Evolutionary conservation across 2,888 invertebrate genomes (phyloP), one percentile per base, ranked within the genome.

Genomic region (Eueremaeus valkanovi): DNA sequence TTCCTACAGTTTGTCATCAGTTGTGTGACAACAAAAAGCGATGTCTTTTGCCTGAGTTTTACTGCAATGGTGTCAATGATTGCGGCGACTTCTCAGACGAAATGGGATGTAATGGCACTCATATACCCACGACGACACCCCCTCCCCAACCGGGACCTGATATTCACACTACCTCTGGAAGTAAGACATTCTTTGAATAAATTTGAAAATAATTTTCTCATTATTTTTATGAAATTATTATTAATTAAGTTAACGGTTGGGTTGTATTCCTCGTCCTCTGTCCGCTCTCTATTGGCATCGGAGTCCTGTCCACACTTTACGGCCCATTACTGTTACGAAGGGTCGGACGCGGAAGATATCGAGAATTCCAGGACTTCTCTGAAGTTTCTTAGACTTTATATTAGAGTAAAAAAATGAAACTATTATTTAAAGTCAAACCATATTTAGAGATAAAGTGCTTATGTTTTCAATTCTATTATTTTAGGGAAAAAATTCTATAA

Each of bases 351-450:
- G 63, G 74, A 8, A 36, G 63, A n/a, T 74, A 74, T 63, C 61
- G 45, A 33, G 74, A 74, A 29, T 74, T 74, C 45, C 36, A 45
- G 18, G 74, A 74, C n/a, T 66, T 61, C 24, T 74, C 74, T 9
- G 74, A 63, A 27, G 74, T 74, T 42, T 74, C 74, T 21, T 74
- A 74, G n/a, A n/a, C n/a, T n/a, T n/a, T n/a, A n/a, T n/a, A n/a
- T n/a, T n/a, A n/a, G n/a, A n/a, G n/a, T n/a, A n/a, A n/a, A n/a
- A n/a, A n/a, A n/a, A n/a, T n/a, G n/a, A n/a, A n/a, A n/a, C n/a
- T n/a, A n/a, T n/a, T n/a, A n/a, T n/a, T n/a, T n/a, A n/a, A n/a
- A n/a, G n/a, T n/a, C n/a, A n/a, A n/a, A n/a, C n/a, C n/a, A n/a
- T n/a, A n/a, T n/a, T n/a, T n/a, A n/a, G n/a, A n/a, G n/a, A n/a